These are phyloP conservation scores for Pandemis heparana DNA, from an alignment of 2,888 invertebrate genomes.

Conservation along the genomic window DNA sequence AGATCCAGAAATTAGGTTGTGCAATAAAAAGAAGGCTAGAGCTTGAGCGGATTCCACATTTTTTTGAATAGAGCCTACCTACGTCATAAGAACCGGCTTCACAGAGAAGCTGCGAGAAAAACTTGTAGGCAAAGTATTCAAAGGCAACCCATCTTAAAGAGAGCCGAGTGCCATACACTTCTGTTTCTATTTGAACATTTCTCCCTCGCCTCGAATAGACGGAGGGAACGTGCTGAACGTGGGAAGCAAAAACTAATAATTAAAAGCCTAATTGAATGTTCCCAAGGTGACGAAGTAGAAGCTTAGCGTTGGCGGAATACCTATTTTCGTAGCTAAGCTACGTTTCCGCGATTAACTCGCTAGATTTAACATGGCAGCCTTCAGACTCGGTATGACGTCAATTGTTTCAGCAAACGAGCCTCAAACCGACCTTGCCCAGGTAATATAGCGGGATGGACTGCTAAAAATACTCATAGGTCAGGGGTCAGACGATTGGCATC, in stretches of 20 bases:
- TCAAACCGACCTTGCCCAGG: conserved; percentile 69
- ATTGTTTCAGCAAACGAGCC: conserved; percentile 81
- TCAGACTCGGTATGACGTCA: conserved; percentile 76
- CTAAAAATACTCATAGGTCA: conserved; percentile 81
- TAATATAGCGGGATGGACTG: conserved; percentile 64
- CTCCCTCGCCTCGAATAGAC: conserved; percentile 37
- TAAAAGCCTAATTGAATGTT: conserved; percentile 31
- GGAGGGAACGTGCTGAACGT: conserved; percentile 20
- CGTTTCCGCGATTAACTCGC: conserved; percentile 69
- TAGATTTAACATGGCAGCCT: conserved; percentile 69
- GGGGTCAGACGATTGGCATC: conserved; percentile 63
- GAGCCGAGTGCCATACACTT: conserved; percentile 45
- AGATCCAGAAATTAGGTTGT: not conserved
- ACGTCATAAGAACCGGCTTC: conserved; percentile 53
- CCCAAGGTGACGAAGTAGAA: conserved; percentile 8
- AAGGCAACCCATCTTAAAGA: conserved; percentile 57
- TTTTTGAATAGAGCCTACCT: conserved; percentile 54
- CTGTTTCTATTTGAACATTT: conserved; percentile 47
- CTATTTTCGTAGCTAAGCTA: conserved; percentile 56
- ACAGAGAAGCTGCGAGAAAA: conserved; percentile 55
- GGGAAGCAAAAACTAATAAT: conserved; percentile 34
- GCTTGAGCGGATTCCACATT: conserved; percentile 48
- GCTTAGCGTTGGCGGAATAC: conserved; percentile 47
- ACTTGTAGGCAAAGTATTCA: conserved; percentile 57
- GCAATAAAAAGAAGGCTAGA: conserved; percentile 38